Conservation (phyloP, 2,888 invertebrate species). For the Lasioglossum oenotherae region DNA sequence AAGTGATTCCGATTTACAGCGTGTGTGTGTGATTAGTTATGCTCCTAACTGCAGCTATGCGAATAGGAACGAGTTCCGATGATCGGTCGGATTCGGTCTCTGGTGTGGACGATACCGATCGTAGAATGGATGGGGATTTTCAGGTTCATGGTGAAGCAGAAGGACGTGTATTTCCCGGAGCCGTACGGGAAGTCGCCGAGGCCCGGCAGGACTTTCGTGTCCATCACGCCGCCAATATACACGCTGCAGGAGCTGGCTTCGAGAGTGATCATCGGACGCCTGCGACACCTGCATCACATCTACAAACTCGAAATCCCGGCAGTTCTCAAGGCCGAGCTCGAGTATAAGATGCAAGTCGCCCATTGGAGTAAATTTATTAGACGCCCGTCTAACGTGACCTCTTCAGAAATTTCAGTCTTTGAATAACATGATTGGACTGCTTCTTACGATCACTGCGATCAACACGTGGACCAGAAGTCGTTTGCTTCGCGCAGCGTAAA, state of each 20-base stretch:
- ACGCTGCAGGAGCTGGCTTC: slow-evolving; percentile 76
- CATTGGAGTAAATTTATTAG: no score
- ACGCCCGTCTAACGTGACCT: no score
- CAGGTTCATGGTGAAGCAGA: slow-evolving; percentile 77
- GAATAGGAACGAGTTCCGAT: background rate
- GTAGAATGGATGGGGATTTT: slow-evolving; percentile 46
- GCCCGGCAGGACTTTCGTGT: slow-evolving; percentile 69
- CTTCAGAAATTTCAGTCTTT: no score
- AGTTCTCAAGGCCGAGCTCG: slow-evolving; percentile 77
- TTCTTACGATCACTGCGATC: no score
- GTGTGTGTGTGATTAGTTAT: no score
- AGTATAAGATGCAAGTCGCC: slow-evolving; percentile 50
- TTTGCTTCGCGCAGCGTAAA: no score
- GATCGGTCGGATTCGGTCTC: background rate
- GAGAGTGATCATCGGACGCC: slow-evolving; percentile 72
- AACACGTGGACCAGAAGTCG: no score
- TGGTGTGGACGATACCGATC: background rate
- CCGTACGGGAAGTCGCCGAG: slow-evolving; percentile 64
- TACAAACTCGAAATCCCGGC: slow-evolving; percentile 78
- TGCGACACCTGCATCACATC: slow-evolving; percentile 74
- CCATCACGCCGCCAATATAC: slow-evolving; percentile 75
- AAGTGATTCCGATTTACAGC: no score
- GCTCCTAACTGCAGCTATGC: no score
- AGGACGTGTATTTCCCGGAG: slow-evolving; percentile 78
- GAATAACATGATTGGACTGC: no score